phyloP scores from a whole-genome alignment of 2,888 invertebrate genomes.

The Cephus pulcher region DNA sequence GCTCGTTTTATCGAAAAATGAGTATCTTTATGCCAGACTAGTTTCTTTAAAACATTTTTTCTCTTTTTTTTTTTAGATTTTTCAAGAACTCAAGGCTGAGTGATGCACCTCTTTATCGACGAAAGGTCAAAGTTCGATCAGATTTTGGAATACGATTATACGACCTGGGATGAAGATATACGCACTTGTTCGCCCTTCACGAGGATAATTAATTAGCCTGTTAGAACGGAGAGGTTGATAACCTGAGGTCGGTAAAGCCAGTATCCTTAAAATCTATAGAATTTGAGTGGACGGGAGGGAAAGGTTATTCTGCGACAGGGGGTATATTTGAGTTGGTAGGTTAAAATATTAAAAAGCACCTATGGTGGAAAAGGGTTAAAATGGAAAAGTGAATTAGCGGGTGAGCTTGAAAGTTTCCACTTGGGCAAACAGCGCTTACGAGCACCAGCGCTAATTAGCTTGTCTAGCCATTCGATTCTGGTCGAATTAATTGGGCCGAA shows the following conservation, averaged over 20 bases:
- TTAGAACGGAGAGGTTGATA: not conserved
- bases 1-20: not conserved
- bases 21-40: not conserved
- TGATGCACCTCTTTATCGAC: not conserved
- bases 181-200: not conserved
- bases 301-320: not conserved
- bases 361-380: not conserved
- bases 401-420: not conserved
- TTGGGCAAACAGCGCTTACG: conserved; percentile 1
- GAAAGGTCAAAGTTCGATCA: not conserved
- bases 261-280: not conserved
- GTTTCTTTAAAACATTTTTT: not conserved
- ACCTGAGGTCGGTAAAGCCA: not conserved
- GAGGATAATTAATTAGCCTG: not conserved
- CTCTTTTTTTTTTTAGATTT: not conserved
- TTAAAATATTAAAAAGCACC: not conserved
- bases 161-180: not conserved
- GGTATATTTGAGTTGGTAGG: not conserved
- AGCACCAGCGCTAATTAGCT: conserved; percentile 11
- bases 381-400: conserved; percentile 6
- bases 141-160: not conserved
- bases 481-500: conserved; percentile 29
- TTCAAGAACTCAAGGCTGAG: not conserved
- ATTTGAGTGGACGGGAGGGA: not conserved
- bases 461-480: conserved; percentile 11